Conservation (phyloP, 2,113 vertebrate genomes). For the Apeltes quadracus region DNA sequence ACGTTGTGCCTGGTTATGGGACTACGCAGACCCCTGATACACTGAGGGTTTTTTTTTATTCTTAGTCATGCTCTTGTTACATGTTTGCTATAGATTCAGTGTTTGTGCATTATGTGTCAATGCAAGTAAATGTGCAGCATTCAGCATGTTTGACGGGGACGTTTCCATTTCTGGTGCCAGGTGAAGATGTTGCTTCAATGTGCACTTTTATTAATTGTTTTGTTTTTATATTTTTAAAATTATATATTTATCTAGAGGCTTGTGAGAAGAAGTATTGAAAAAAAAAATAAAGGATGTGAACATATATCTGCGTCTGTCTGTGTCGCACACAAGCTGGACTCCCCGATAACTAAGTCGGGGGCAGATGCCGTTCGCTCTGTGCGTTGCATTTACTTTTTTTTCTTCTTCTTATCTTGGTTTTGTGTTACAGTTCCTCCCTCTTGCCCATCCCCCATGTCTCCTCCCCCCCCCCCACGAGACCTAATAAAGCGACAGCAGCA, state of each 20-base stretch:
- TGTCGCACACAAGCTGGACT: constrained; percentile 8
- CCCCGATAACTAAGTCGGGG: background rate
- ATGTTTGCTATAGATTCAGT: constrained; percentile 42
- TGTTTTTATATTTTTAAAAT: constrained; percentile 72
- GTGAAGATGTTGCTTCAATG: constrained; percentile 61
- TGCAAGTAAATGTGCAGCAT: constrained; percentile 52
- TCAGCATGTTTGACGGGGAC: constrained; percentile 48
- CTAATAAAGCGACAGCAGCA: constrained; percentile 61
- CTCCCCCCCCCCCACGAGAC: constrained; percentile 48
- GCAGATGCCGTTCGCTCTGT: constrained; percentile 9
- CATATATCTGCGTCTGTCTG: constrained; percentile 44
- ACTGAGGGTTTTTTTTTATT: constrained; percentile 53
- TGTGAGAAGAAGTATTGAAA: constrained; percentile 52
- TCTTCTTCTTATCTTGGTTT: constrained; percentile 55
- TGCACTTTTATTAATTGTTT: constrained; percentile 63
- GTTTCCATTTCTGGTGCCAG: constrained; percentile 50
- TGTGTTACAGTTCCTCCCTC: constrained; percentile 49
- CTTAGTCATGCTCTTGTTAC: constrained; percentile 49
- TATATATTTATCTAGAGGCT: constrained; percentile 71
- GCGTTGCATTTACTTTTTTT: background rate
- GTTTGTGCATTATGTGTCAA: constrained; percentile 39
- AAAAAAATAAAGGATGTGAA: constrained; percentile 64
- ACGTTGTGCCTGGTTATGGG: constrained; percentile 70
- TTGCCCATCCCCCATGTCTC: constrained; percentile 28
- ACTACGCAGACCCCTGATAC: constrained; percentile 48